A percentile compares a stretch with the other conserved stretches of the same genome.
Evolutionary conservation across 2,113 vertebrate species (phyloP).

Genomic region (Raja brachyura): DNA sequence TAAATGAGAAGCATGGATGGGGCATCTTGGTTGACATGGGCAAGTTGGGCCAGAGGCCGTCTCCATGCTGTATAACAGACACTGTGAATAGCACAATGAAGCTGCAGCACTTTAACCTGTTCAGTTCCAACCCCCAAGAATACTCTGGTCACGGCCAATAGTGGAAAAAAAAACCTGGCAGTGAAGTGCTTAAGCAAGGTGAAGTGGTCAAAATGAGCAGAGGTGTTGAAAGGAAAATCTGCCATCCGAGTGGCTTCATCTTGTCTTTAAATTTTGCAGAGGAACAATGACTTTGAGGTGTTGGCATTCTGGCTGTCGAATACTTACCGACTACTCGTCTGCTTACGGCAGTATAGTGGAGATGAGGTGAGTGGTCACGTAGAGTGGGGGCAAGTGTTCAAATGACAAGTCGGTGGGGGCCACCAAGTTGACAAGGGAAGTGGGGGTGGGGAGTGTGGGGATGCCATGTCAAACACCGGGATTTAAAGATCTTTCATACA

Average conservation of each 20-base stretch:
- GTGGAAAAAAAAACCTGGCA: no score
- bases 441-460: no score
- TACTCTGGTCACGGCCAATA: no score
- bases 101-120: no score
- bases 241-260: not conserved
- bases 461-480: no score
- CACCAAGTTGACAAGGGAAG: not conserved
- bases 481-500: no score
- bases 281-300: conserved; percentile 54
- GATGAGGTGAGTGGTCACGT: conserved; percentile 39
- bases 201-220: not conserved
- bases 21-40: no score
- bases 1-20: no score
- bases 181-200: not conserved
- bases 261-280: conserved; percentile 49
- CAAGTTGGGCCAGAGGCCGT: no score
- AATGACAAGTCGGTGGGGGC: not conserved
- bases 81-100: no score
- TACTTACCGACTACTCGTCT: conserved; percentile 55
- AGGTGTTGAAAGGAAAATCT: not conserved
- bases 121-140: no score
- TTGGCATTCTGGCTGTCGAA: conserved; percentile 66
- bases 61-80: no score
- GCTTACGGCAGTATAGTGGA: conserved; percentile 57
- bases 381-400: not conserved